Evolutionary conservation across 2,113 vertebrate genomes (phyloP), one percentile per base, ranked within the genome.

Genomic region (Rhea americana): DNA sequence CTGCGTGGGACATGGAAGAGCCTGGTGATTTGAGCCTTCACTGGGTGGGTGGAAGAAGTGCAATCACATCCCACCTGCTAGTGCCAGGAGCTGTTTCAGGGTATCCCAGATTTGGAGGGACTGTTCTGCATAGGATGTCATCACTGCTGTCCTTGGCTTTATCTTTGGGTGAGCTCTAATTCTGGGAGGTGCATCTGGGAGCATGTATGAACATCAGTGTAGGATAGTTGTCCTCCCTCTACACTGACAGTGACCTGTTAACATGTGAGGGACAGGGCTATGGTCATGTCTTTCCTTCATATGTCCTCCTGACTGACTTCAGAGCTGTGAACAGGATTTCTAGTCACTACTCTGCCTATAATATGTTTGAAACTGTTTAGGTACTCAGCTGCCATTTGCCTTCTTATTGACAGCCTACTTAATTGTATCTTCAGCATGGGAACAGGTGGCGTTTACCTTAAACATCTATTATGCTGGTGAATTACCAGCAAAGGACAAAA

Each of bases 1-100:
- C 45, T 13, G 4, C 35, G 37, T 47, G 39, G 41, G 17, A 74
- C 1, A 1, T 11, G 15, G 11, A 62, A 74, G 55, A 0, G 0
- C 12, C 20, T 0, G 1, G 7, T 75, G 48, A 48, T 41, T 85
- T 3, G 1, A 70, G 9, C 32, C 45, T 63, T 75, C 22, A 7
- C 37, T 81, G 2, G 1, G 63, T 0, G 1, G 19, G 56, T 41
- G 19, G 11, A 59, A 65, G 50, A 75, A 28, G 11, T 39, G 45
- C 1, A 0, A 39, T 56, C 26, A 24, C 7, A 24, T 65, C 22
- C 50, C 24, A 41, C 51, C 41, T 20, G 24, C 50, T 61, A 47
- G 58, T 9, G 30, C n/a, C 59, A 6, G 14, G 13, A 63, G 81
- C n/a, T 71, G 37, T 76, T 56, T 81, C 3, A 1, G 56, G 11